These are phyloP conservation scores for Bos javanicus DNA, from an alignment of 2,113 vertebrate species.

Conservation along the genomic window DNA sequence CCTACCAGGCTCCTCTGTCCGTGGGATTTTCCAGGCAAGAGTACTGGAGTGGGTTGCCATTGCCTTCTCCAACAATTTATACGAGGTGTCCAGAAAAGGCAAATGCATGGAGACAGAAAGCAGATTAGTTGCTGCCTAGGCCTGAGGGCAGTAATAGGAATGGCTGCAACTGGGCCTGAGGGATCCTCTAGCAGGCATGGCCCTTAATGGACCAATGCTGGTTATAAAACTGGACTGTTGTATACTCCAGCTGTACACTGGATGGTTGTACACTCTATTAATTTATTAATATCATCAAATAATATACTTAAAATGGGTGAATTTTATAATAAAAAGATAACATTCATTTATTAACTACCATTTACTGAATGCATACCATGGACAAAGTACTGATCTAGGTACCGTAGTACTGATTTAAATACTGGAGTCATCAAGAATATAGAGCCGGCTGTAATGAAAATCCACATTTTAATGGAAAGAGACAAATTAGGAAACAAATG, in stretches of 20 bases:
- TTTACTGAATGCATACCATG: neutral
- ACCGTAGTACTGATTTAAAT: neutral
- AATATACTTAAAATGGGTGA: neutral
- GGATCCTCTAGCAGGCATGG: neutral
- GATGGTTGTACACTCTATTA: neutral
- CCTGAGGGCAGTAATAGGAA: neutral
- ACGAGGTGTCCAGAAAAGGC: neutral
- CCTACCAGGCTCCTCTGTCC: no score
- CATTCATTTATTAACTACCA: neutral
- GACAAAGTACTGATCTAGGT: neutral
- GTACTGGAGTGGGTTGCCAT: no score
- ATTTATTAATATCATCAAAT: neutral
- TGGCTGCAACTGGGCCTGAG: neutral
- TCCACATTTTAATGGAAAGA: neutral
- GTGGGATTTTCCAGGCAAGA: no score
- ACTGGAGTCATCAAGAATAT: neutral
- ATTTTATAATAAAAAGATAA: slow-evolving; percentile 6
- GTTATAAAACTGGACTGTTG: neutral
- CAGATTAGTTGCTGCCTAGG: neutral
- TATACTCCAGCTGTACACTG: neutral
- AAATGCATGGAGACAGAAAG: neutral
- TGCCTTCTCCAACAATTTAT: neutral
- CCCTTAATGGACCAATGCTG: neutral
- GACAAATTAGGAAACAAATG: neutral
- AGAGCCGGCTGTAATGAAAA: neutral